Evolutionary conservation across 2,797 vertebrate genomes (phyloP).

Genomic region (Microctenopoma stevenorrisi): DNA sequence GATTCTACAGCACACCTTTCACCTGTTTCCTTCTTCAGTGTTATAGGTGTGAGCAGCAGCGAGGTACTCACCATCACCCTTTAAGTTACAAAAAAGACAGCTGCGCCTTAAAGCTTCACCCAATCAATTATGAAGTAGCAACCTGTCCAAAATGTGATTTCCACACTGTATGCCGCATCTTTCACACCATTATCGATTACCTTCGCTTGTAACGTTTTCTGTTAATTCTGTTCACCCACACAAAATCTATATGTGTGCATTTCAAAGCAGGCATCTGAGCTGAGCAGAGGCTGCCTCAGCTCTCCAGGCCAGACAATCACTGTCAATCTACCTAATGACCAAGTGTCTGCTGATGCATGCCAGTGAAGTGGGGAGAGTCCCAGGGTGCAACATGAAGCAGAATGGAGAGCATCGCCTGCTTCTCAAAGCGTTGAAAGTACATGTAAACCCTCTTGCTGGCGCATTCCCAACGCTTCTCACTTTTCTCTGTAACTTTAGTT

Average conservation of each 20-base stretch:
- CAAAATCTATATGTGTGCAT: conserved; percentile 84
- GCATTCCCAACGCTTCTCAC: conserved; percentile 67
- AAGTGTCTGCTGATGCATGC: conserved; percentile 79
- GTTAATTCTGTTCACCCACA: conserved; percentile 83
- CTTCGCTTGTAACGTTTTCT: conserved; percentile 81
- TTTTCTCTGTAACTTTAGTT: conserved; percentile 77
- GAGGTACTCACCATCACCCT: conserved; percentile 40
- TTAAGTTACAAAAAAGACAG: conserved; percentile 35
- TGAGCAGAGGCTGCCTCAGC: conserved; percentile 68
- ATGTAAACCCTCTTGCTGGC: conserved; percentile 69
- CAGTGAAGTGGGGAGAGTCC: conserved; percentile 66
- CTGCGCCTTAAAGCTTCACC: conserved; percentile 59
- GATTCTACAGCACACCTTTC: conserved; percentile 20
- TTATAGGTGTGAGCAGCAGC: conserved; percentile 3
- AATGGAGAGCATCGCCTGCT: conserved; percentile 74
- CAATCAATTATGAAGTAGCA: conserved; percentile 78
- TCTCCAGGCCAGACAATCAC: conserved; percentile 80
- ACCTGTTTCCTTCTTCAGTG: conserved; percentile 14
- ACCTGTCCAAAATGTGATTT: conserved; percentile 83
- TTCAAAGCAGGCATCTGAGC: conserved; percentile 76
- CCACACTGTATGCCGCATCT: conserved; percentile 79
- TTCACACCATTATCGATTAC: conserved; percentile 82
- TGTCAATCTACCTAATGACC: conserved; percentile 85
- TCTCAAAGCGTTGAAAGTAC: conserved; percentile 74
- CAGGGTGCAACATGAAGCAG: conserved; percentile 79